Base-by-base conservation (phyloP, 1,140 invertebrate species). In the Tetragonula clypearis region DNA sequence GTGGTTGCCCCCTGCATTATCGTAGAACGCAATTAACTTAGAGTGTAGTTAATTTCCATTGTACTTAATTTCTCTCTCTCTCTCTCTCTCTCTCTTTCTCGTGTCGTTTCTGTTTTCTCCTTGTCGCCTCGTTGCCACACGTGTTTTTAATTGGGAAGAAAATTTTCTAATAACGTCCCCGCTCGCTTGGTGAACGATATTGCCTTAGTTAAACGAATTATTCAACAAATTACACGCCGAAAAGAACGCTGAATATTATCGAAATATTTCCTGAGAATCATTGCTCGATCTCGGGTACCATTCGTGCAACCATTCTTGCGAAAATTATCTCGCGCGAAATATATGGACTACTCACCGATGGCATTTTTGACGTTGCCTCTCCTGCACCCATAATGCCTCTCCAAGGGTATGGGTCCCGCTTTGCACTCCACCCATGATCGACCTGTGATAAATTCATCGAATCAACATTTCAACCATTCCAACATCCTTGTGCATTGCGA, bases 371-470 rank as follows among this genome's bases (percentile, higher is more conserved):
- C 91, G 93, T 80, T 94, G 93, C 75, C 94, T 91, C 86, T 95
- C 94, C 15, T 95, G 94, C 79, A 93, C 91, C 94, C 94, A 95
- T 82, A 95, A 92, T 72, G 94, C 93, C 76, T 95, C 94, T 11
- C 94, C 94, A 58, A 95, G 91, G 90, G 91, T 94, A 79, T 95
- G 94, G 68, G 93, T 90, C 81, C 94, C 93, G 86, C 94, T 94
- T 56, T 95, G 94, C 65, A 93, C 92, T 69, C 94, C 94, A 30
- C 94, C 94, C 94, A 95, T 95, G 80, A 72, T 82, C 71, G 69
- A 89, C 68, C 89, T 90, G 68, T 56, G 75, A 65, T 26, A 35
- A 62, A 65, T 49, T 65, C 26, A 65, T n/a, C 5, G 9, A 60
- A n/a, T 72, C 23, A 71, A n/a, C 12, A 23, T 72, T 49, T 15